Evolutionary conservation across 2,888 invertebrate species (phyloP).

Genomic region (Diploptera punctata): DNA sequence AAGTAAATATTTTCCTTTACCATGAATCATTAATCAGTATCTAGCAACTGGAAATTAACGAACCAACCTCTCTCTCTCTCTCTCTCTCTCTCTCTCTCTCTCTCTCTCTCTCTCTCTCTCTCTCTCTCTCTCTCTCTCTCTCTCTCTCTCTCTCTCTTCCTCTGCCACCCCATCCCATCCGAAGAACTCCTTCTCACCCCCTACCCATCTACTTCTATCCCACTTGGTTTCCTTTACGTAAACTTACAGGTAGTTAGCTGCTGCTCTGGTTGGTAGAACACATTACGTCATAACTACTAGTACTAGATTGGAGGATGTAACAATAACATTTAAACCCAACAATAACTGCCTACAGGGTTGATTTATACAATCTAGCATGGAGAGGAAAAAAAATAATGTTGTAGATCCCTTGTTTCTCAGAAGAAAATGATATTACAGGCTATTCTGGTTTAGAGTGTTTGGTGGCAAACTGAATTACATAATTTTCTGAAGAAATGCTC

Average conservation of each 20-base stretch:
- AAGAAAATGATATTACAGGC: background rate
- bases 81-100: background rate
- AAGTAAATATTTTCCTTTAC: slow-evolving; percentile 31
- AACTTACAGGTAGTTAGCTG: slow-evolving; percentile 30
- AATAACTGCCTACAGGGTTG: slow-evolving; percentile 20
- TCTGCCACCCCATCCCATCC: no score
- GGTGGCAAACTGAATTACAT: no score
- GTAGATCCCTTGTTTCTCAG: background rate
- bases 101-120: no score
- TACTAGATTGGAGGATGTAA: slow-evolving; percentile 26
- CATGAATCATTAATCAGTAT: slow-evolving; percentile 31
- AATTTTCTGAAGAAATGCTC: no score
- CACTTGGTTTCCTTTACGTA: slow-evolving; percentile 27
- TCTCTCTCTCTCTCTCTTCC: background rate
- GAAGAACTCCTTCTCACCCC: background rate
- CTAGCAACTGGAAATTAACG: slow-evolving; percentile 31
- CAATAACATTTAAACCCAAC: slow-evolving; percentile 31
- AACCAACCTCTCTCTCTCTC: slow-evolving; percentile 18
- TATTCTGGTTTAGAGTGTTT: no score
- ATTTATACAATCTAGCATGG: slow-evolving; percentile 15
- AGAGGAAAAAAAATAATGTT: background rate
- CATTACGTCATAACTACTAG: slow-evolving; percentile 14
- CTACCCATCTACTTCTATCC: background rate
- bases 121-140: background rate
- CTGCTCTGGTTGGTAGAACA: slow-evolving; percentile 12